Evolutionary conservation across 2,797 vertebrate genomes (phyloP).

Genomic region (Spatula versicolor): DNA sequence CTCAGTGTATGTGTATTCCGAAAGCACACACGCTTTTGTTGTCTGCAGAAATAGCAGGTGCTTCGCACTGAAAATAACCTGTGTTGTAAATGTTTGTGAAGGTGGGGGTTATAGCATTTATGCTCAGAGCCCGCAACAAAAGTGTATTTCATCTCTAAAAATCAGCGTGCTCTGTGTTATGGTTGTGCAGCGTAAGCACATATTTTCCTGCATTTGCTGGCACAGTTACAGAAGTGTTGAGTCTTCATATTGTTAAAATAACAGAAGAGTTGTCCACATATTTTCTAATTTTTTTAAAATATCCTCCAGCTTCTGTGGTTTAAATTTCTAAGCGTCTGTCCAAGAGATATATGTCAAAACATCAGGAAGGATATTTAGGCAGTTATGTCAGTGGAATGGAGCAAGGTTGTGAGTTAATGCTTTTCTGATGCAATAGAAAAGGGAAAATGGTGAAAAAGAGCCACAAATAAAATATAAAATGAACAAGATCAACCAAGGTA

Average conservation of each 20-base stretch:
- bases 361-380: conserved; percentile 31
- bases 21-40: background rate
- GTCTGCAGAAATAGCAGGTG: background rate
- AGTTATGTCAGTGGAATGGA: conserved; percentile 41
- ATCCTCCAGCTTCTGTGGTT: conserved; percentile 7
- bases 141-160: background rate
- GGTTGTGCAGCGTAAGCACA: conserved; percentile 19
- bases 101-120: background rate
- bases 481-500: conserved; percentile 9
- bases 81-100: background rate
- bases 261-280: conserved; percentile 12
- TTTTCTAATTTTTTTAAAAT: conserved; percentile 18
- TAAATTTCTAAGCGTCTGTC: conserved; percentile 26
- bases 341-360: conserved; percentile 30
- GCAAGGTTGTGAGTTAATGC: conserved; percentile 31
- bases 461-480: conserved; percentile 39
- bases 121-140: background rate
- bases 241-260: conserved; percentile 55
- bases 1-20: background rate
- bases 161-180: background rate
- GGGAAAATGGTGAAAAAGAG: conserved; percentile 50
- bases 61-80: background rate
- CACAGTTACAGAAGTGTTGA: background rate
- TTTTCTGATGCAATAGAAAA: conserved; percentile 54
- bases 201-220: conserved; percentile 25